A percentile compares a stretch with the other conserved stretches of the same genome.
Conservation (phyloP, 2,797 vertebrate genomes). For the Acestrorhynchus altus region DNA sequence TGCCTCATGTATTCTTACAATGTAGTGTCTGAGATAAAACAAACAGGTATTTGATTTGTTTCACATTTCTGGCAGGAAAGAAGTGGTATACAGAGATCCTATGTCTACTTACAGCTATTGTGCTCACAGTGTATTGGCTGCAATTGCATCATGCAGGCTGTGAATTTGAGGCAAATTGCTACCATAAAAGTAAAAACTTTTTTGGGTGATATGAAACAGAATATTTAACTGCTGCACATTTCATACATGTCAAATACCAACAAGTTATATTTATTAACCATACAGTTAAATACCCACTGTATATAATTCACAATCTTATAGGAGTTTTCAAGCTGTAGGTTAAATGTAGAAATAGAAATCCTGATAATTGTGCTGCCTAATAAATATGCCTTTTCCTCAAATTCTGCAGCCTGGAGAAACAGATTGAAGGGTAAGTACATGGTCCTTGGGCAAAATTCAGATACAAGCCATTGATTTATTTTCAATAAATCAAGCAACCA, state of each 20-base stretch:
- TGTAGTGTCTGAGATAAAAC: neutral
- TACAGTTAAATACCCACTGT: neutral
- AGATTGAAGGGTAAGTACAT: neutral
- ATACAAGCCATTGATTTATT: neutral
- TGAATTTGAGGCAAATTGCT: constrained; percentile 25
- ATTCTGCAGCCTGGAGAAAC: neutral
- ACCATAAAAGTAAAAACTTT: constrained; percentile 18
- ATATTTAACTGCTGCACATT: constrained; percentile 8
- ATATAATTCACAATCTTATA: neutral
- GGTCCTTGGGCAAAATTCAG: too few relatives aligned
- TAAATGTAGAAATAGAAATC: neutral
- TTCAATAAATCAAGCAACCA: constrained; percentile 7
- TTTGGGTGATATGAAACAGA: constrained; percentile 26
- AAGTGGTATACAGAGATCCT: neutral
- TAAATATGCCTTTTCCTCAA: neutral
- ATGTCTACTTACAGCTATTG: neutral
- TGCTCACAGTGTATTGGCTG: constrained; percentile 22
- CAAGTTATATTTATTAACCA: neutral
- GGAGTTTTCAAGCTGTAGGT: neutral
- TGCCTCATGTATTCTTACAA: neutral
- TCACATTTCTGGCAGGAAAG: neutral
- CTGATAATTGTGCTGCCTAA: neutral
- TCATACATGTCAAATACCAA: constrained; percentile 10
- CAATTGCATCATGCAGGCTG: constrained; percentile 28
- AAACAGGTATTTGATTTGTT: constrained; percentile 8